Evolutionary conservation across 1,140 invertebrate species (phyloP), one percentile per base, ranked within the genome.

Genomic region (Bombus polaris): DNA sequence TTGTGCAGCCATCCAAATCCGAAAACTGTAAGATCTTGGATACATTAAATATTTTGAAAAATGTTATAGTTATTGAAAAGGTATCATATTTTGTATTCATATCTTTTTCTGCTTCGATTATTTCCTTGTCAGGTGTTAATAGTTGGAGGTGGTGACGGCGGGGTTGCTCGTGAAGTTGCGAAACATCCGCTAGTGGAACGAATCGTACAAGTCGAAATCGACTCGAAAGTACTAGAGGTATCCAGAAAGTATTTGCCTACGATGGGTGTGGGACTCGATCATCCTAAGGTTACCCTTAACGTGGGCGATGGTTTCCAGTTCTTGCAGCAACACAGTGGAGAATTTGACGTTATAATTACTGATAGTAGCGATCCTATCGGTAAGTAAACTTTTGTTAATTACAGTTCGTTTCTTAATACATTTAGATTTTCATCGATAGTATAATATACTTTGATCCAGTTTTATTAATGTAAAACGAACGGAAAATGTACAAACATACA

Each of bases 341-440:
- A 98, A 95, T 99, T 99, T 95, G 99, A 99, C 95, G 97, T 99
- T 42, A 99, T 99, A 79, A 99, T 99, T 59, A 99, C 99, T 0
- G 99, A 99, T 93, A 99, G 98, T 71, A 99, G 98, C 53, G 99
- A 99, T 96, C 99, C 99, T 28, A 96, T 99, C 65, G 99, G 97
- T 97, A 92, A 93, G 89, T 42, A 44, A 62, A 77, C 10, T 62
- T n/a, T n/a, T 5, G 59, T 62, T n/a, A 62, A 62, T 62, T 62
- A n/a, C 10, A 62, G 28, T 62, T n/a, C 28, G 9, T 13, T 5
- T 62, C 10, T 62, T 62, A 2, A n/a, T 62, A 62, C 28, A 12
- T n/a, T 13, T 5, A 62, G 12, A 62, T 62, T n/a, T 62, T 62
- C 0, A n/a, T n/a, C 28, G 12, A 5, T 2, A 22, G 47, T 6